Base-by-base conservation (phyloP, 2,113 vertebrate species). In the Lontra canadensis region DNA sequence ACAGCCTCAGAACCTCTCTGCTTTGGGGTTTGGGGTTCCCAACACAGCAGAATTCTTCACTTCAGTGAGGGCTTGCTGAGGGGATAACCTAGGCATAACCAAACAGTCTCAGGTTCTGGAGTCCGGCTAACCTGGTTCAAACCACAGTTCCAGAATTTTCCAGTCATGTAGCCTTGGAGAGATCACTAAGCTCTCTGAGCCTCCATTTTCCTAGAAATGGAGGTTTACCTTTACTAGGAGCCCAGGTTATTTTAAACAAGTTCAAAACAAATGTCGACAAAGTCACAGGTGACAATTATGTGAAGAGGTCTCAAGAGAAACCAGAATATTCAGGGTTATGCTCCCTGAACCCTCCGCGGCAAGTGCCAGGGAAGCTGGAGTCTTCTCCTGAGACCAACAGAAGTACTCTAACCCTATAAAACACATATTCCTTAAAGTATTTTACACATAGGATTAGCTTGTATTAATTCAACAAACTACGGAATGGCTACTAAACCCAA, bases 61-160 rank as follows among this genome's bases (percentile, higher is more conserved):
- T 61, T 31, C 7, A 23, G 6, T 31, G 13, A 88, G 31, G 65
- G 39, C 39, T 82, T 71, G 13, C 69, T 36, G 13, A 80, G 39
- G 74, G n/a, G 90, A 47, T 61, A 55, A 55, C 9, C 2, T n/a
- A 90, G 21, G 44, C 17, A 78, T 7, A 59, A 39, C 4, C 0
- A 0, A 78, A 90, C 84, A 42, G 76, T n/a, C 7, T 76, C 61
- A 73, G 76, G 13, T 61, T 95, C 55, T 36, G 10, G 39, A 74
- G 17, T 89, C 61, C 42, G 7, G 26, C 5, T 52, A 76, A 79
- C 18, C 55, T 74, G 47, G 8, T 39, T 93, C 82, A 80, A 79
- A 90, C 71, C 57, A 78, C 86, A 73, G 21, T 80, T 97, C 26
- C 25, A 95, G 84, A 74, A 47, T 71, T 73, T 78, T 93, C 95